phyloP scores from a whole-genome alignment of 2,113 vertebrate species.

The Struthio camelus region DNA sequence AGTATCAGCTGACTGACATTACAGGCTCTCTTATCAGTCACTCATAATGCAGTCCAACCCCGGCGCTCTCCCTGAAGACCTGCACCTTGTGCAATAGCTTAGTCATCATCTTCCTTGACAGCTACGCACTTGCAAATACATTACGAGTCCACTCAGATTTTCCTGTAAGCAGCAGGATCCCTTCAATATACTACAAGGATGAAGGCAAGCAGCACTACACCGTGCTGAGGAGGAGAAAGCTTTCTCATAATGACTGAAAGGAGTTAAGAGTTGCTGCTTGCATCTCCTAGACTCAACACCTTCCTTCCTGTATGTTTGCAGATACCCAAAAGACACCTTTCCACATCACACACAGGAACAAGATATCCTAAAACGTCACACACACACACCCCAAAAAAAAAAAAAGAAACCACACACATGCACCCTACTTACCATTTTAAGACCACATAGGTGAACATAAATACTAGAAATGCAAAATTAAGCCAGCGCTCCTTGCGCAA shows the following conservation, averaged over 20 bases:
- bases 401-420: too few species aligned
- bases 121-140: neutral
- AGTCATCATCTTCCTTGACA: conserved; percentile 61
- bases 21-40: neutral
- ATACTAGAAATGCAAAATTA: neutral
- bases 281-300: conserved; percentile 36
- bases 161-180: neutral
- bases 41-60: neutral
- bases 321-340: conserved; percentile 26
- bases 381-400: neutral
- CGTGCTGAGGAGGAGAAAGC: neutral
- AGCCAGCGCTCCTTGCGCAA: neutral
- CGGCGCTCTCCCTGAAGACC: neutral
- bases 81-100: conserved; percentile 42
- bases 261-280: neutral
- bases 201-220: neutral
- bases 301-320: conserved; percentile 25
- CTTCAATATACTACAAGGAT: neutral
- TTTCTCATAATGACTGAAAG: neutral
- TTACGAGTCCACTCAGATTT: conserved; percentile 9
- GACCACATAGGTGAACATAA: rapidly evolving
- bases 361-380: neutral
- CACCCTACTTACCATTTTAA: neutral
- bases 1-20: neutral
- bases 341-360: neutral